Base-by-base conservation (phyloP, 2,113 vertebrate species). In the Eublepharis macularius region DNA sequence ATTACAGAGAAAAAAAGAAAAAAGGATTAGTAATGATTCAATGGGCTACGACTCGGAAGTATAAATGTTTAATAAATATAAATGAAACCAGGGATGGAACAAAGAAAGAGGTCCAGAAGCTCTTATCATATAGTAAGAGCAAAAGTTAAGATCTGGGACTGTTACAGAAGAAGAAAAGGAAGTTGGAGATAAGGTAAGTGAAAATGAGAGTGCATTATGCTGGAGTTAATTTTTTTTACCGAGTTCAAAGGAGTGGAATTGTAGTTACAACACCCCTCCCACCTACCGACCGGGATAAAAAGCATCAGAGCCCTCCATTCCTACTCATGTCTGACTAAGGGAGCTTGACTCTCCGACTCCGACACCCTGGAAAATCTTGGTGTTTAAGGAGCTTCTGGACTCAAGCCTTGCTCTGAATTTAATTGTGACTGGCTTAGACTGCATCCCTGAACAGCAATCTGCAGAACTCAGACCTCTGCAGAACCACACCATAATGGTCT, bases 31-130 rank as follows among this genome's bases (percentile, higher is more conserved):
- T 57, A 76, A 87, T 76, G 70, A 91, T 86, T 29, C 88, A 86
- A 77, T 78, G 6, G 13, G 49, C 79, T 85, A 68, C 65, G 88
- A 82, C 2, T 16, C 84, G 57, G 86, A 93, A 57, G 10, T 10
- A 70, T 89, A 90, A 92, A 90, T 83, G 81, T 89, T 95, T 92
- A 76, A 86, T 87, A 86, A 57, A 45, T 76, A 87, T 76, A 63
- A 87, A 36, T 4, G 29, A 94, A 89, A 84, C 19, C 92, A 77
- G 54, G n/a, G 36, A 11, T 4, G 51, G 84, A 87, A 88, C 54
- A 83, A 45, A 88, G 73, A 73, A 80, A 81, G 29, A 83, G 86
- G 51, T 78, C 72, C 57, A 68, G 76, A 87, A n/a, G 32, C 14
- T 93, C 66, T 84, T 75, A 76, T 90, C 91, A 13, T 39, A 41